Conservation (phyloP, 1,140 invertebrate species). For the Pseudomyrmex concolor region DNA sequence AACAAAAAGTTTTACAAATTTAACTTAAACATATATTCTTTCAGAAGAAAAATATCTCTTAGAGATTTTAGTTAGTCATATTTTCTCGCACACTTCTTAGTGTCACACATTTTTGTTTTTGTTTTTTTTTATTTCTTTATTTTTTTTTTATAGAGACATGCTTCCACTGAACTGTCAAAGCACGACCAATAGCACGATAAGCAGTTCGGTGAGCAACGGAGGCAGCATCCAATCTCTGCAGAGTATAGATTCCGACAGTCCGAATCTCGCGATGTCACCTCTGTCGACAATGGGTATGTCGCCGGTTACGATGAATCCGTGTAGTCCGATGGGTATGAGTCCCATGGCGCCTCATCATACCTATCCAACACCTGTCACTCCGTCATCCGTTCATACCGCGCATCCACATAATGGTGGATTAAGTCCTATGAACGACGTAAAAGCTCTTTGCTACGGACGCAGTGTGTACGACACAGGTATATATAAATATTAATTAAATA, state of each 20-base stretch:
- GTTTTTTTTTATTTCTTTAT: too few relatives aligned
- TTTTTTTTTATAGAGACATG: slow-evolving; percentile 77
- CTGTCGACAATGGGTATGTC: slow-evolving; percentile 83
- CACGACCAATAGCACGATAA: slow-evolving; percentile 54
- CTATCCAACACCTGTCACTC: slow-evolving; percentile 81
- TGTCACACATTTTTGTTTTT: not conserved
- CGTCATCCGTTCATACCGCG: slow-evolving; percentile 79
- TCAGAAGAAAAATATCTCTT: too few relatives aligned
- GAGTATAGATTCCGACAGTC: slow-evolving; percentile 79
- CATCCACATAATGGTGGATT: slow-evolving; percentile 80
- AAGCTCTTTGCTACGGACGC: slow-evolving; percentile 80
- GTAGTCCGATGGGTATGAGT: slow-evolving; percentile 81
- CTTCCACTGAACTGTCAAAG: slow-evolving; percentile 76
- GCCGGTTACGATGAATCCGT: slow-evolving; percentile 80
- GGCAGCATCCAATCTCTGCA: slow-evolving; percentile 78
- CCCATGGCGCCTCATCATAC: slow-evolving; percentile 81
- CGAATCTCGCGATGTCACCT: slow-evolving; percentile 80
- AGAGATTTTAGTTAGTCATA: too few relatives aligned
- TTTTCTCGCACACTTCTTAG: too few relatives aligned
- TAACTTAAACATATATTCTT: too few relatives aligned
- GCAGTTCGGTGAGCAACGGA: slow-evolving; percentile 52
- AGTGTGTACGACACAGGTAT: slow-evolving; percentile 80
- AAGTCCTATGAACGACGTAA: slow-evolving; percentile 82
- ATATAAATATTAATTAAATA: too few relatives aligned
- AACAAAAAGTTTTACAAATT: too few relatives aligned